Evolutionary conservation across 1,140 invertebrate species (phyloP), one percentile per base, ranked within the genome.

Genomic region (Myzus persicae): DNA sequence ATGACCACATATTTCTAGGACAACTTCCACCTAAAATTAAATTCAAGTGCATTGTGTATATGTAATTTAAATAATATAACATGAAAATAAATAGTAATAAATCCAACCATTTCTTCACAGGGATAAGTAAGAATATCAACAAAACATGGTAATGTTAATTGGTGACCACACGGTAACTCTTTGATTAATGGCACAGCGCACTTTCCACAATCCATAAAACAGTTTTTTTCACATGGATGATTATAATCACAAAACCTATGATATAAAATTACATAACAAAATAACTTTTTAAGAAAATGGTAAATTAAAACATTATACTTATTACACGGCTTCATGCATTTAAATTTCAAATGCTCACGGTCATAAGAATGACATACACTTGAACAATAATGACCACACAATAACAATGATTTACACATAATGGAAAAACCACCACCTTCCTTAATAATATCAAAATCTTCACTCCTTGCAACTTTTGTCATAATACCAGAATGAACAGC

Each of bases 351-450:
- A 94, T 97, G 96, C 6, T 95, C 94, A 24, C 94, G 93, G 93
- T 96, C 95, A 59, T 95, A 95, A 7, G 95, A 94, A 94, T 96
- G 96, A 92, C 96, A 96, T 9, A 96, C 93, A 44, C 95, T 95
- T 42, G 95, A 95, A 94, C 96, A 97, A 38, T 92, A 93, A 94
- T 97, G 96, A 7, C 95, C 95, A 94, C 96, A 97, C 2, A 81
- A 87, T 46, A 96, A 93, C 36, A 91, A 94, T 91, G 90, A 94
- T 85, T 93, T 94, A 94, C 94, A 95, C 48, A 89, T 82, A 93
- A 22, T 96, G 93, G 9, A 93, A 93, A 48, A 96, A 91, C 88
- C 94, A 42, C 42, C 42, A 91, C 93, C 94, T 48, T 93, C 95
- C 94, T 93, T 95, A 93, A 94, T 94, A 67, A 54, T 93, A 94